Evolutionary conservation across 2,888 invertebrate genomes (phyloP), one percentile per base, ranked within the genome.

Genomic region (Acanthosepion lycidas): DNA sequence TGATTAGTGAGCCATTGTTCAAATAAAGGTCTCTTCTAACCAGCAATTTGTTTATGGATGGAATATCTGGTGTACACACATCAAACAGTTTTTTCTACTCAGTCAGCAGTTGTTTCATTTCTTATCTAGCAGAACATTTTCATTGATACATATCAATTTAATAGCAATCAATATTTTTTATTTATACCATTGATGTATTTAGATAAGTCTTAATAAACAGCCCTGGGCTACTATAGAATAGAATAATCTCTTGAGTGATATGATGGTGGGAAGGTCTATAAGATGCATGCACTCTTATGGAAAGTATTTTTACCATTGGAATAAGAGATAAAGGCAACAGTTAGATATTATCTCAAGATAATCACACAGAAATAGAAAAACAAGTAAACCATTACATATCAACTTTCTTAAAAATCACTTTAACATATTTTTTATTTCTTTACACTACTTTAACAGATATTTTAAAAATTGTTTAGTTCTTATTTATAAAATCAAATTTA

Each of bases 71-170:
- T 78, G 78, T 78, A 78, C n/a, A 33, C 12, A 33, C 12, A 78
- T 78, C n/a, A 78, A n/a, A n/a, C 78, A 78, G 15, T n/a, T 78
- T 78, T n/a, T 78, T 78, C 78, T 3, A n/a, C 78, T 33, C n/a
- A n/a, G n/a, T 78, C 78, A 78, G 78, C 78, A 78, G 9, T 78
- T 78, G 12, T n/a, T 33, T 78, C 33, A 78, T 78, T 78, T 15
- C n/a, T 78, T 78, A 78, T 78, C 78, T n/a, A 15, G n/a, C 12
- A 78, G 33, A n/a, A 78, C n/a, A n/a, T n/a, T 78, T 33, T n/a
- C 78, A 78, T 78, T 78, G n/a, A 78, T 78, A 59, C 20, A 59
- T 59, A 78, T 78, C 78, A 78, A 78, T 78, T 78, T 78, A 78
- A 78, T 78, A 15, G 78, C 78, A 78, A 78, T 78, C n/a, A 78